Evolutionary conservation across 2,113 vertebrate genomes (phyloP).

Genomic region (Gymnogyps californianus): DNA sequence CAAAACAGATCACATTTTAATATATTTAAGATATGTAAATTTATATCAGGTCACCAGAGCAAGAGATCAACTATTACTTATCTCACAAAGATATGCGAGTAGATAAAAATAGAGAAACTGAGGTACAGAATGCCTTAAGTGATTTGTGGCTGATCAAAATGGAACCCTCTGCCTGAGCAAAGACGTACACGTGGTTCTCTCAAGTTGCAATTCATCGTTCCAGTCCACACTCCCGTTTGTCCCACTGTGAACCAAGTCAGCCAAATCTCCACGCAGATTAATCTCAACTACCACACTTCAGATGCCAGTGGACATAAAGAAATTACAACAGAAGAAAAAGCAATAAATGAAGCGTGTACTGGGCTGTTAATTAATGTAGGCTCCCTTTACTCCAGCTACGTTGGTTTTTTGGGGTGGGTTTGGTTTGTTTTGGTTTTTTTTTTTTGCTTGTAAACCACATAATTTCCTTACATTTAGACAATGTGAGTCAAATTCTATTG

Average conservation of each 20-base stretch:
- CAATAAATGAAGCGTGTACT: neutral
- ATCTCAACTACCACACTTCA: neutral
- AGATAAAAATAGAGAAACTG: neutral
- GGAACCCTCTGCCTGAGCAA: neutral
- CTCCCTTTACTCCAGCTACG: neutral
- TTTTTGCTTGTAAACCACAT: neutral
- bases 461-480: neutral
- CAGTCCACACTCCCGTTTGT: neutral
- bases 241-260: neutral
- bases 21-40: neutral
- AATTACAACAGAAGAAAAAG: neutral
- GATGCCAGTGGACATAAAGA: neutral
- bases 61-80: neutral
- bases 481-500: neutral
- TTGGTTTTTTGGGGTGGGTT: neutral
- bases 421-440: neutral
- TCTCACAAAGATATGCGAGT: neutral
- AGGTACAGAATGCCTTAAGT: neutral
- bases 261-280: neutral
- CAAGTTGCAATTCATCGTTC: neutral
- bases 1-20: neutral
- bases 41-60: neutral
- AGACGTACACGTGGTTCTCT: rapidly evolving
- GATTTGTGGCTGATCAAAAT: neutral
- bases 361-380: neutral